phyloP scores from a whole-genome alignment of 2,888 invertebrate genomes.

The Pachliopta kotzebuea region DNA sequence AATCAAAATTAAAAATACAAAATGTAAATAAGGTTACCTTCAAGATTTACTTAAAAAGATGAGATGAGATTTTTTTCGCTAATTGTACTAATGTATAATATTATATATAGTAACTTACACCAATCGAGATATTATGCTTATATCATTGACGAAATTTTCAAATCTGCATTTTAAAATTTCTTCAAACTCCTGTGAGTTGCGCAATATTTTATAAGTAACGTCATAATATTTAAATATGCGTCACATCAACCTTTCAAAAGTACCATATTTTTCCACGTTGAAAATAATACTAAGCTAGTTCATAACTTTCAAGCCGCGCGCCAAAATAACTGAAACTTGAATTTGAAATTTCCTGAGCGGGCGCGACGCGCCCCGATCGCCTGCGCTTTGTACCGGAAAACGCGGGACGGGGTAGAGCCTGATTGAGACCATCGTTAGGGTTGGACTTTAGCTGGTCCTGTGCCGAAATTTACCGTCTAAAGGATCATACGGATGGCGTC shows the following conservation, averaged over 20 bases:
- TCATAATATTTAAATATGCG: no score
- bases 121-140: no score
- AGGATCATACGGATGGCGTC: slow-evolving; percentile 30
- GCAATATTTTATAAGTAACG: no score
- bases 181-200: no score
- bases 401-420: slow-evolving; percentile 2
- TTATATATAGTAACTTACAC: no score
- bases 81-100: no score
- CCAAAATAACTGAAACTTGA: slow-evolving; percentile 1
- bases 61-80: no score
- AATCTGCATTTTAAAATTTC: no score
- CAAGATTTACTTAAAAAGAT: no score
- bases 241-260: not conserved
- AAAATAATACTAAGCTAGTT: slow-evolving; percentile 4
- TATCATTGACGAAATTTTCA: no score
- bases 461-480: slow-evolving; percentile 26
- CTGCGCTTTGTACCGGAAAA: not conserved
- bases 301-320: slow-evolving; percentile 9
- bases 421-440: slow-evolving; percentile 15
- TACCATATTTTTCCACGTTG: not conserved
- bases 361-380: slow-evolving; percentile 1
- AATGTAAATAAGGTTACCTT: not conserved
- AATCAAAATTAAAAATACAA: not conserved
- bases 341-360: not conserved
- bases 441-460: slow-evolving; percentile 15